These are phyloP conservation scores for Tetranychus truncatus DNA, from an alignment of 2,888 invertebrate species.

Conservation along the genomic window DNA sequence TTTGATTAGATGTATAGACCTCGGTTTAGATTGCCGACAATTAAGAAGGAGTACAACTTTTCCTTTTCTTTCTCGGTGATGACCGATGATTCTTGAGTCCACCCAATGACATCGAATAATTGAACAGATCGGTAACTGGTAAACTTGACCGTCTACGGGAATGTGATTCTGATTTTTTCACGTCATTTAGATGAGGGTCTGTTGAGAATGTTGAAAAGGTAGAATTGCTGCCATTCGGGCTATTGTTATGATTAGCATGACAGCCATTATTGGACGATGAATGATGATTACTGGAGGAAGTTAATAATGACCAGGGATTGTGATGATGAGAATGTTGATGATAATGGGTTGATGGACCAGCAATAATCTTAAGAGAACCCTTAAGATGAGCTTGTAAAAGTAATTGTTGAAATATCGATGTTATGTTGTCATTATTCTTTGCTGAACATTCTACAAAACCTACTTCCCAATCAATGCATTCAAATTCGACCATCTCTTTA, in stretches of 20 bases:
- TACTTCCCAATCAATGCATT: constrained; percentile 12
- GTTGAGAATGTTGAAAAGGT: background rate
- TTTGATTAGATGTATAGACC: too few relatives aligned
- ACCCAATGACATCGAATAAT: constrained; percentile 8
- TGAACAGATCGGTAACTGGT: constrained; percentile 9
- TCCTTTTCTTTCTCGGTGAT: constrained; percentile 2
- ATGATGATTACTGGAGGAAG: background rate
- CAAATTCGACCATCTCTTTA: constrained; percentile 5
- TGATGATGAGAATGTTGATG: background rate
- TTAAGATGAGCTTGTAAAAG: constrained; percentile 18
- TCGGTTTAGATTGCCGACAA: background rate
- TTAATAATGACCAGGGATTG: background rate
- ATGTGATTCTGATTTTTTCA: background rate
- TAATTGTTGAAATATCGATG: constrained; percentile 22
- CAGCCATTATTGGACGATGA: background rate
- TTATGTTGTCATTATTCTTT: constrained; percentile 21
- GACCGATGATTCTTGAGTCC: background rate
- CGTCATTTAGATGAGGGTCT: background rate
- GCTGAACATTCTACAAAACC: constrained; percentile 25
- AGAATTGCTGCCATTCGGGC: background rate
- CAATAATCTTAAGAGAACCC: constrained; percentile 2
- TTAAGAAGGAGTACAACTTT: constrained; percentile 8
- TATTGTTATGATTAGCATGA: background rate
- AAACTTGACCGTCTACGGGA: background rate
- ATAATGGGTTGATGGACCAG: background rate